Conservation (phyloP, 2,797 vertebrate species). For the Periparus ater region DNA sequence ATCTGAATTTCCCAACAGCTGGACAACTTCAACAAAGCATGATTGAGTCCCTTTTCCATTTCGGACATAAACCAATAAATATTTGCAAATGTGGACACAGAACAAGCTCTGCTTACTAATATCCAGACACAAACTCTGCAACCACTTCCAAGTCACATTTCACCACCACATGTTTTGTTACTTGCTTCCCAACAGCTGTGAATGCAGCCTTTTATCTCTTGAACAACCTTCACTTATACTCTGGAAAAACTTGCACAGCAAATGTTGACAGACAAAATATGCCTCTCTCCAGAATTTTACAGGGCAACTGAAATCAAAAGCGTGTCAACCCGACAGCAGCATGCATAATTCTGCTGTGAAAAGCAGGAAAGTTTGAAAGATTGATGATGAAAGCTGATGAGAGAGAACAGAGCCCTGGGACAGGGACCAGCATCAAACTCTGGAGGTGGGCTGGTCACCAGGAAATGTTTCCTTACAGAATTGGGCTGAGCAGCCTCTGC, state of each 20-base stretch:
- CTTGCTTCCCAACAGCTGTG: constrained; percentile 31
- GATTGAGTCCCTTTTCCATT: not conserved
- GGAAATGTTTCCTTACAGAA: not conserved
- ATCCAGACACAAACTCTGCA: not conserved
- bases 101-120: not conserved
- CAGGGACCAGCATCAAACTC: not conserved
- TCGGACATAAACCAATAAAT: not conserved
- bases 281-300: constrained; percentile 20
- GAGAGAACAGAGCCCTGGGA: not conserved
- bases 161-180: not conserved
- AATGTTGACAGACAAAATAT: constrained; percentile 45
- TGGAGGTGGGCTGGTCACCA: not conserved
- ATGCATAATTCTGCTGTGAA: not conserved
- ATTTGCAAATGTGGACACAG: not conserved
- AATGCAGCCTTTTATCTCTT: constrained; percentile 33
- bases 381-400: not conserved
- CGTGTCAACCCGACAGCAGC: not conserved
- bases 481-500: not conserved
- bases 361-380: not conserved
- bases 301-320: constrained; percentile 16
- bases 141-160: constrained; percentile 34
- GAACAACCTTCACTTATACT: constrained; percentile 43
- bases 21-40: not conserved
- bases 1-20: not conserved
- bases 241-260: constrained; percentile 7